phyloP scores from a whole-genome alignment of 2,113 vertebrate species.

The Hippocampus comes region DNA sequence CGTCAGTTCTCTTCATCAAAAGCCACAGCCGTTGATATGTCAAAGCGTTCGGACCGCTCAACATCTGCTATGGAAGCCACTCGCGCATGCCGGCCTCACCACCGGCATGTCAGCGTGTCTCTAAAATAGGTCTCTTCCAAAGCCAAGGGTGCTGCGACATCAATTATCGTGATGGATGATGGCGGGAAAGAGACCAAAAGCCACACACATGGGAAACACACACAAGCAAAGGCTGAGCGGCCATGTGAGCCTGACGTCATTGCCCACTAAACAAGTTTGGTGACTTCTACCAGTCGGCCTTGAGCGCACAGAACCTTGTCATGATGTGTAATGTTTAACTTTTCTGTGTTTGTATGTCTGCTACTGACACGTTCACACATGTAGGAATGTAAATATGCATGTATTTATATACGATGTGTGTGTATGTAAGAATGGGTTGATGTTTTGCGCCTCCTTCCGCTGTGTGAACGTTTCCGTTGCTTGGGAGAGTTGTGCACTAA shows the following conservation, averaged over 20 bases:
- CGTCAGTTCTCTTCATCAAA: slow-evolving; percentile 40
- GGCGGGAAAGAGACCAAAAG: slow-evolving; percentile 25
- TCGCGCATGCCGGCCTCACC: slow-evolving; percentile 1
- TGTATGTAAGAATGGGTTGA: slow-evolving; percentile 39
- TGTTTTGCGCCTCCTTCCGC: slow-evolving; percentile 29
- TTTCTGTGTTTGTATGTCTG: slow-evolving; percentile 9
- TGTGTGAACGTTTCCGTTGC: slow-evolving; percentile 44
- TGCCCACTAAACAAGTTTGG: neutral
- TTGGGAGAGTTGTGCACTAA: slow-evolving; percentile 16
- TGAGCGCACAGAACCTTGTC: slow-evolving; percentile 23
- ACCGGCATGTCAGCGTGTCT: slow-evolving; percentile 23
- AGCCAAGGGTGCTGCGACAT: slow-evolving; percentile 33
- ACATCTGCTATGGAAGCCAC: neutral
- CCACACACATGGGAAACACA: slow-evolving; percentile 17
- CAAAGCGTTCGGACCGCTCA: neutral
- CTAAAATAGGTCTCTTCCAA: slow-evolving; percentile 31
- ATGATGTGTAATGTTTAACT: slow-evolving; percentile 54
- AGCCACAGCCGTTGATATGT: slow-evolving; percentile 25
- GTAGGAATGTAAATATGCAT: neutral
- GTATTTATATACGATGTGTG: slow-evolving; percentile 1
- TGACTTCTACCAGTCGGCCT: slow-evolving; percentile 30
- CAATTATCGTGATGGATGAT: slow-evolving; percentile 43
- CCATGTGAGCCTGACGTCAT: neutral
- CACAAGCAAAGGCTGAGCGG: neutral
- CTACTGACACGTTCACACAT: neutral